phyloP scores from a whole-genome alignment of 2,888 invertebrate species.

The Octodonta nipae region DNA sequence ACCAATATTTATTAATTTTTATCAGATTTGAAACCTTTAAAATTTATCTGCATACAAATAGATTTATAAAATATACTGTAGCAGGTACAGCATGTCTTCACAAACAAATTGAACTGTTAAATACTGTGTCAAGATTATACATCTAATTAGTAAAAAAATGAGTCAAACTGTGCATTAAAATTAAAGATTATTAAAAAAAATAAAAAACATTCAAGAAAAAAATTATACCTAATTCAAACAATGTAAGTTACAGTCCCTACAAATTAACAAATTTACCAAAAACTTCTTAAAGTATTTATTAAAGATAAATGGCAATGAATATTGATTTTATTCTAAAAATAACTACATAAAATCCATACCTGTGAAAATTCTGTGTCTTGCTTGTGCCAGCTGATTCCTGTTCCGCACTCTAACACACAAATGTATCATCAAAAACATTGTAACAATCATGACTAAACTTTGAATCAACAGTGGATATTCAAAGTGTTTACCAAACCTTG shows the following conservation, averaged over 20 bases:
- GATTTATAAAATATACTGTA: no score
- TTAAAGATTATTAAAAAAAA: no score
- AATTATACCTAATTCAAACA: no score
- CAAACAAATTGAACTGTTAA: no score
- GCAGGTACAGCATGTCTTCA: no score
- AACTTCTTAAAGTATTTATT: slow-evolving; percentile 2
- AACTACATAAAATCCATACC: slow-evolving; percentile 43
- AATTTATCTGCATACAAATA: no score
- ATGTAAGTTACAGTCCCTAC: neutral
- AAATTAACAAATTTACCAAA: slow-evolving; percentile 1
- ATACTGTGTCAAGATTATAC: no score
- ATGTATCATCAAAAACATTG: slow-evolving; percentile 92
- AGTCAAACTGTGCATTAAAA: no score
- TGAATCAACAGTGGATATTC: slow-evolving; percentile 89
- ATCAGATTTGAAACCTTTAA: no score
- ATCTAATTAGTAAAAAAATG: no score
- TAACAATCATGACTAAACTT: slow-evolving; percentile 91
- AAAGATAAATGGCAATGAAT: slow-evolving; percentile 10
- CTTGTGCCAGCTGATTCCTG: slow-evolving; percentile 62
- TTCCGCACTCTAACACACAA: slow-evolving; percentile 78
- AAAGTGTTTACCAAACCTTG: slow-evolving; percentile 95
- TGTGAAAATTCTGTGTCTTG: slow-evolving; percentile 68
- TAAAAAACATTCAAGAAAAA: no score
- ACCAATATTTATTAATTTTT: no score
- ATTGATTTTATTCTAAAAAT: slow-evolving; percentile 17